phyloP scores from a whole-genome alignment of 1,140 invertebrate genomes.

The Drosophila lini region DNA sequence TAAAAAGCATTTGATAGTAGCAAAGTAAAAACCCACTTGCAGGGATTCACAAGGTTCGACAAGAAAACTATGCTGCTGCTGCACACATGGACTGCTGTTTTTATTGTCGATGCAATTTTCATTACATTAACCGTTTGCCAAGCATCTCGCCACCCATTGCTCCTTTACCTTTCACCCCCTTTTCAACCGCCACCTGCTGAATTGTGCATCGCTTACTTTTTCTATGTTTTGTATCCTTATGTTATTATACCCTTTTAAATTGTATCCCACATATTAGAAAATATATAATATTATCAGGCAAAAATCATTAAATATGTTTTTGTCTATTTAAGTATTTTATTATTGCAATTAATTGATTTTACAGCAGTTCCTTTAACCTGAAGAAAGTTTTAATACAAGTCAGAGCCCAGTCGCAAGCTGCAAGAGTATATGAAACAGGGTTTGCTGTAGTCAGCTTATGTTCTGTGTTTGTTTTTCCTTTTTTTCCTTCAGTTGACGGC shows the following conservation, averaged over 20 bases:
- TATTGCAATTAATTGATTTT: neutral
- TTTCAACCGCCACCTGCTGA: slow-evolving; percentile 7
- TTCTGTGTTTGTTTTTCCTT: slow-evolving; percentile 1
- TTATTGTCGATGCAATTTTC: slow-evolving; percentile 75
- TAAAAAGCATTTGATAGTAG: slow-evolving; percentile 31
- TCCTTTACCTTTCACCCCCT: neutral
- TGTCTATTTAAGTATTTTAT: neutral
- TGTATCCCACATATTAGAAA: neutral
- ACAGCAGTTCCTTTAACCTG: neutral
- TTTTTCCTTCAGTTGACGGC: slow-evolving; percentile 51
- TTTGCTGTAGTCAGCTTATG: neutral
- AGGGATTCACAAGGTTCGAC: slow-evolving; percentile 15
- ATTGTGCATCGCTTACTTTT: slow-evolving; percentile 42
- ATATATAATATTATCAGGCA: neutral
- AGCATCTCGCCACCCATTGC: slow-evolving; percentile 10
- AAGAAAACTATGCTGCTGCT: neutral
- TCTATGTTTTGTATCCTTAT: slow-evolving; percentile 51
- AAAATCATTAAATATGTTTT: neutral
- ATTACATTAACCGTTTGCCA: slow-evolving; percentile 76
- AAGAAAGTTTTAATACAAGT: neutral
- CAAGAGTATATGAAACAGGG: neutral
- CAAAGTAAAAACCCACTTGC: slow-evolving; percentile 39
- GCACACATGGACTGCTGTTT: slow-evolving; percentile 62
- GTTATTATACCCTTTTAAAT: slow-evolving; percentile 3
- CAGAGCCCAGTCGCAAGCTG: neutral